Base-by-base conservation (phyloP, 2,888 invertebrate genomes). In the Pandemis cinnamomeana region DNA sequence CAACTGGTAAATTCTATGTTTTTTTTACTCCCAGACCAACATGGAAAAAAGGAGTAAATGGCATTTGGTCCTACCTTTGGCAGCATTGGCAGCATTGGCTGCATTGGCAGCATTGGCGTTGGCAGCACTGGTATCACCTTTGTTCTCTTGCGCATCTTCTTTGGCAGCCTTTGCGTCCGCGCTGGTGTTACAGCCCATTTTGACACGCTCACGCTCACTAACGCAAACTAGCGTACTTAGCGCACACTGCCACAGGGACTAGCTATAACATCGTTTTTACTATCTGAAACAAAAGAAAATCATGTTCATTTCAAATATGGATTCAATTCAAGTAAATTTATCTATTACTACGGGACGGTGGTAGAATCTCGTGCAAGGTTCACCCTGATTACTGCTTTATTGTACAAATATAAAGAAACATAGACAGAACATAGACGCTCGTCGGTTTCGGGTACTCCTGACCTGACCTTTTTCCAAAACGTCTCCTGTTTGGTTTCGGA, bases 161-260 rank as follows among this genome's bases (percentile, higher is more conserved):
- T 85, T 85, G 5, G 77, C 82, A 5, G 82, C 79, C 77, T 90
- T 89, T 58, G 89, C 84, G 71, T 90, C 90, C 1, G 90, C 87
- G 76, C 90, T 90, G 0, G 90, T 90, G 77, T 90, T 90, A 83
- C 90, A 90, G 48, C 90, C 90, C 90, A 90, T 90, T 72, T 78
- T 80, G 51, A 58, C 80, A 75, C 66, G 76, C 78, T 77, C 77
- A 71, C 46, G 76, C 67, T 78, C 76, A 78, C 78, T 80, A 77
- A 77, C 77, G 76, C 77, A 67, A 51, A 75, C 81, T 75, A 80
- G 55, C 75, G 77, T 78, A 71, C 60, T 75, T 78, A 51, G 44
- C 55, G 44, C 53, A 62, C 61, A 68, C 72, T 61, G 60, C 11
- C n/a, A 42, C 27, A 15, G 42, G 67, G 51, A 71, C 15, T 36